Evolutionary conservation across 2,888 invertebrate genomes (phyloP).

Genomic region (Eupithecia subumbrata): DNA sequence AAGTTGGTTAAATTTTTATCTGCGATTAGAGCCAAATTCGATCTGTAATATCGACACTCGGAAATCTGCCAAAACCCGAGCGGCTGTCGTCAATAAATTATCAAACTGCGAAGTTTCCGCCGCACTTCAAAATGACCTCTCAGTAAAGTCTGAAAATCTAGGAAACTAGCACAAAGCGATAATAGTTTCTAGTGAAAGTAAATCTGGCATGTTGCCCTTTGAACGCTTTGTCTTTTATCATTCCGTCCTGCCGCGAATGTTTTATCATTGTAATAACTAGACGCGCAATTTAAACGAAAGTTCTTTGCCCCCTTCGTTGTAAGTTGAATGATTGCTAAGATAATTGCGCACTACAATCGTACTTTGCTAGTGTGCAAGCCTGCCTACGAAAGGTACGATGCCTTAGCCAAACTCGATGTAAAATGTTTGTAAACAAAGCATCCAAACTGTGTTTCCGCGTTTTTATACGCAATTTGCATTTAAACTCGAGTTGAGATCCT

Average conservation of each 20-base stretch:
- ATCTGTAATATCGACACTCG: constrained; percentile 1
- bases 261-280: background rate
- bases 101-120: constrained; percentile 12
- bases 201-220: constrained; percentile 11
- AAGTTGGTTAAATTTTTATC: background rate
- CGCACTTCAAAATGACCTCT: constrained; percentile 8
- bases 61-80: constrained; percentile 22
- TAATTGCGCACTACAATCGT: background rate
- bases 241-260: constrained; percentile 6
- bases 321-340: background rate
- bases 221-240: background rate
- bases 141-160: constrained; percentile 11
- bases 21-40: background rate
- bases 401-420: too few species aligned
- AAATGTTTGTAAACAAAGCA: too few species aligned
- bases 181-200: constrained; percentile 12
- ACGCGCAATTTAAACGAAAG: constrained; percentile 5
- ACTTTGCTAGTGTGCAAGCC: background rate
- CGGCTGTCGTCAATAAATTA: constrained; percentile 25
- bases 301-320: constrained; percentile 14
- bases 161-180: constrained; percentile 23
- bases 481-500: too few species aligned
- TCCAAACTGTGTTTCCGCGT: too few species aligned
- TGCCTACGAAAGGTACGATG: background rate
- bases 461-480: too few species aligned